Conservation (phyloP, 2,113 vertebrate genomes). For the Heterochromis multidens region DNA sequence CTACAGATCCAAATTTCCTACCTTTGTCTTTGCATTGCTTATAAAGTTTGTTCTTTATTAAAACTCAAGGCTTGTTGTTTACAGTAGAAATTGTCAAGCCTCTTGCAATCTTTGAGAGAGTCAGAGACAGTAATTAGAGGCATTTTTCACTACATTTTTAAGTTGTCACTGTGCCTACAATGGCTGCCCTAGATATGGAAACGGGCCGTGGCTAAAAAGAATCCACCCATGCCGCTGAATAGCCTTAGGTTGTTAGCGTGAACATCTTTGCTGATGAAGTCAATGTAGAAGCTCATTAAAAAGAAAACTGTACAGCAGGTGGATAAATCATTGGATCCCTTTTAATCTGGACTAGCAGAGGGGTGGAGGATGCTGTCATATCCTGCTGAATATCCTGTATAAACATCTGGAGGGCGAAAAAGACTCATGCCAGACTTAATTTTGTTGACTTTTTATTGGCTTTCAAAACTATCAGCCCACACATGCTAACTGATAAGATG, state of each 20-base stretch:
- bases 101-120: background rate
- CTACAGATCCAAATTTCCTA: background rate
- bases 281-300: constrained; percentile 8
- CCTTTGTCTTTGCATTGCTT: background rate
- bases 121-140: background rate
- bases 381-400: background rate
- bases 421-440: background rate
- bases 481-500: constrained; percentile 2
- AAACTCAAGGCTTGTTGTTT: background rate
- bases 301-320: background rate
- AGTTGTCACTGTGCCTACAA: background rate
- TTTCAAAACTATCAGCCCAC: constrained; percentile 13
- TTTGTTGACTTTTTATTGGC: background rate
- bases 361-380: constrained; percentile 1
- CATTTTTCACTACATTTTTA: background rate
- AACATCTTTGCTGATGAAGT: constrained; percentile 2
- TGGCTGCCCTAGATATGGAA: constrained; percentile 1
- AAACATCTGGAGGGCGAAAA: constrained; percentile 35
- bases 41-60: background rate
- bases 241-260: background rate
- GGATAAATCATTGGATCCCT: background rate
- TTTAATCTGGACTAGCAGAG: constrained; percentile 11
- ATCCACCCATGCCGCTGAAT: background rate
- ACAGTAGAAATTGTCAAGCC: background rate
- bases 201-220: background rate